These are phyloP conservation scores for Drosophila subpulchrella DNA, from an alignment of 1,140 invertebrate species.

Conservation along the genomic window DNA sequence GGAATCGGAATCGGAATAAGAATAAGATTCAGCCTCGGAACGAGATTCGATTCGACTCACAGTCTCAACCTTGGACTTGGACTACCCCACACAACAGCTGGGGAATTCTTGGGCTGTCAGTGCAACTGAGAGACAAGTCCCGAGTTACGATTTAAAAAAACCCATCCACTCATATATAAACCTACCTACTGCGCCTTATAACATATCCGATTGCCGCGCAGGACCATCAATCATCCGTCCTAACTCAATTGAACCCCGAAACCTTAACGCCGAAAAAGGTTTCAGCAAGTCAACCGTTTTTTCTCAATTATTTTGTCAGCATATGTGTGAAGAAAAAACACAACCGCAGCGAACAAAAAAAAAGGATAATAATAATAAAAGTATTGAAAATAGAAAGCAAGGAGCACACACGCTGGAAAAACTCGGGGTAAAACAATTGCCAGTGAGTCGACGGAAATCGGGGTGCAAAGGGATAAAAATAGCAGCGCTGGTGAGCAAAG, in stretches of 20 bases:
- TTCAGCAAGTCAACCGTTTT: constrained; percentile 47
- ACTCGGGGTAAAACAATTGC: constrained; percentile 67
- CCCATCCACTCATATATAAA: neutral
- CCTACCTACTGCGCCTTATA: constrained; percentile 18
- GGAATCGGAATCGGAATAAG: constrained; percentile 12
- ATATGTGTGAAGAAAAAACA: constrained; percentile 76
- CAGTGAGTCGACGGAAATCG: constrained; percentile 68
- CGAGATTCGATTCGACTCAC: constrained; percentile 16
- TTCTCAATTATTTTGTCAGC: constrained; percentile 79
- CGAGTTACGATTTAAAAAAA: constrained; percentile 6
- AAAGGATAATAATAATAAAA: constrained; percentile 78
- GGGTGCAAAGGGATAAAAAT: constrained; percentile 40
- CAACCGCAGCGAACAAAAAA: constrained; percentile 51
- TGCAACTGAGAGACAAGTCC: constrained; percentile 25
- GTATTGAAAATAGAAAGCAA: constrained; percentile 41
- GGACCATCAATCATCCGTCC: constrained; percentile 34
- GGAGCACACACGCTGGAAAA: constrained; percentile 4
- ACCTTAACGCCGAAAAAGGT: constrained; percentile 15
- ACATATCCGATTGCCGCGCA: constrained; percentile 5
- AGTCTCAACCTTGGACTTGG: constrained; percentile 41
- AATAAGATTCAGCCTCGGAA: constrained; percentile 6
- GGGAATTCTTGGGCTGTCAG: constrained; percentile 38
- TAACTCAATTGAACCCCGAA: constrained; percentile 38
- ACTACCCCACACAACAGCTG: constrained; percentile 51
- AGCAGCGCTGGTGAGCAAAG: constrained; percentile 44